A percentile compares a stretch with the other conserved stretches of the same genome.
Conservation (phyloP, 2,797 vertebrate species). For the Danio kyathit region DNA sequence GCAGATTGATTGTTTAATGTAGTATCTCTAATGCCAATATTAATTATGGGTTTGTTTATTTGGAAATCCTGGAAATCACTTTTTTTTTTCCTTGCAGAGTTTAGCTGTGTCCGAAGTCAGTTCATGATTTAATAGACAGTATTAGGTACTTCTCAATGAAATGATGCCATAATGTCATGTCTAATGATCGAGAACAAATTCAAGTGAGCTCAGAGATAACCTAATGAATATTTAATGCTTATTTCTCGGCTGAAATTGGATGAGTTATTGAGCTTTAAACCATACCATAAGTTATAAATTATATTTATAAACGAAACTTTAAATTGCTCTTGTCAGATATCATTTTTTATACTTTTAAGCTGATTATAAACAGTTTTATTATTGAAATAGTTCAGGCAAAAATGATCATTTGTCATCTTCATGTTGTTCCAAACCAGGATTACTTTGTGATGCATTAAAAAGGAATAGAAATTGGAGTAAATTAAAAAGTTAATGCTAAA, state of each 20-base stretch:
- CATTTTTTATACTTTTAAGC: background rate
- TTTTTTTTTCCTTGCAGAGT: conserved; percentile 49
- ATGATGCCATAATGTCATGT: background rate
- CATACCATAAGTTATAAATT: background rate
- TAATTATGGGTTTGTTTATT: background rate
- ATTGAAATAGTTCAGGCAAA: background rate
- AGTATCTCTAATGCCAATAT: background rate
- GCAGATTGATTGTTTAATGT: background rate
- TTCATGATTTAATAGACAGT: background rate
- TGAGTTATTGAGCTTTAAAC: background rate
- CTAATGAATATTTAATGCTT: conserved; percentile 19
- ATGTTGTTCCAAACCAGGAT: conserved; percentile 2
- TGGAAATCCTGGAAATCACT: conserved; percentile 50
- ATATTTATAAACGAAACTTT: background rate
- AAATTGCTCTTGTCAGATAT: background rate
- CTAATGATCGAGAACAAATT: conserved; percentile 16
- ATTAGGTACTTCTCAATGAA: background rate
- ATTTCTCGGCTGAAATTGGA: background rate
- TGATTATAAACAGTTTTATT: background rate
- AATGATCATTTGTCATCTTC: background rate
- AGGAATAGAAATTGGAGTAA: no score
- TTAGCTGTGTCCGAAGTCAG: conserved; percentile 70
- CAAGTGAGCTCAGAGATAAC: background rate
- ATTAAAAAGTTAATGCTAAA: no score
- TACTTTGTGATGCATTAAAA: background rate